A percentile compares a stretch with the other conserved stretches of the same genome.
phyloP scores from a whole-genome alignment of 2,113 vertebrate genomes.

The Saguinus midas region DNA sequence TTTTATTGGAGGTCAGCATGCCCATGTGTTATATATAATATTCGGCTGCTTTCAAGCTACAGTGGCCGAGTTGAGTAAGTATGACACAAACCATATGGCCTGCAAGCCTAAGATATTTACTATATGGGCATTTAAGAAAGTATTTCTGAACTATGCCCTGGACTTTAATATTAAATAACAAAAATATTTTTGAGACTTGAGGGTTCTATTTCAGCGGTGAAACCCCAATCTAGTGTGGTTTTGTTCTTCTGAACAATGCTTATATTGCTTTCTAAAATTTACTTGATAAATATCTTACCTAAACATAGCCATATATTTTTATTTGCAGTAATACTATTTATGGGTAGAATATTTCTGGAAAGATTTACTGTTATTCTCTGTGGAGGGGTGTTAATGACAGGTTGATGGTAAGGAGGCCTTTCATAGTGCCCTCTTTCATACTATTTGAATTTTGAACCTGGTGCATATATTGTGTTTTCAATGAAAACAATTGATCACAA shows the following conservation, averaged over 20 bases:
- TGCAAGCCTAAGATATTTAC: background rate
- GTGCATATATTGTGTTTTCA: background rate
- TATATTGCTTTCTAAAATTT: background rate
- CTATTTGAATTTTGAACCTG: slow-evolving; percentile 15
- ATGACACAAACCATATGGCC: background rate
- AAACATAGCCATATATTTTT: background rate
- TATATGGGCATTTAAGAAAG: background rate
- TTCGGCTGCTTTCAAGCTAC: background rate
- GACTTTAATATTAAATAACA: background rate
- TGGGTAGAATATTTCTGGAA: background rate
- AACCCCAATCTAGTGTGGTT: background rate
- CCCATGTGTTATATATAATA: background rate
- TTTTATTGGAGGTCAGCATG: background rate
- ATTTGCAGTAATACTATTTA: background rate
- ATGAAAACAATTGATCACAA: background rate
- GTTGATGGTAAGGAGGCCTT: background rate
- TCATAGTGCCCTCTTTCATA: background rate
- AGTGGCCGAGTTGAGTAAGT: background rate
- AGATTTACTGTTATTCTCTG: background rate
- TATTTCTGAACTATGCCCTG: background rate
- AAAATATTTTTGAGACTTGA: background rate
- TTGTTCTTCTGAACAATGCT: background rate
- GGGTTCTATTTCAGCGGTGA: background rate
- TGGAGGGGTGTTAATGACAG: background rate
- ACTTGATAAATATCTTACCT: background rate